These are phyloP conservation scores for Schlechtendalia chinensis DNA, from an alignment of 1,140 invertebrate species.

Conservation along the genomic window DNA sequence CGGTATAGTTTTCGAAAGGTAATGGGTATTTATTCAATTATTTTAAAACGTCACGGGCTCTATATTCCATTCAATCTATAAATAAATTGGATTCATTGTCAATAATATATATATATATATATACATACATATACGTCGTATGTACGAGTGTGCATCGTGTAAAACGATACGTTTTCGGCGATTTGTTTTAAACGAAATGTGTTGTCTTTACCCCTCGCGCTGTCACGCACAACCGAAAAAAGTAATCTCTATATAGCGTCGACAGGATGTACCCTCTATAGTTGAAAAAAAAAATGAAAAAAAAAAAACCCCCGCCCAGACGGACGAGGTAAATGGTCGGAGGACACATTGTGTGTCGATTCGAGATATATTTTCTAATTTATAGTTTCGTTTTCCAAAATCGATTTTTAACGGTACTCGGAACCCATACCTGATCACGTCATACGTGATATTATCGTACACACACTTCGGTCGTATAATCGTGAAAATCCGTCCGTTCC, in stretches of 20 bases:
- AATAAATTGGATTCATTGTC: too few species aligned
- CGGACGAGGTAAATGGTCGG: not conserved
- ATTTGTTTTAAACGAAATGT: not conserved
- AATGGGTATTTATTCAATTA: too few species aligned
- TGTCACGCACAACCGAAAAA: not conserved
- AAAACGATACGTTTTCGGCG: not conserved
- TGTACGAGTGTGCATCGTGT: too few species aligned
- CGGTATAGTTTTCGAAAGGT: too few species aligned
- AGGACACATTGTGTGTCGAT: conserved; percentile 13
- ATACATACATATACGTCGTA: too few species aligned
- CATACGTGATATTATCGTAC: not conserved
- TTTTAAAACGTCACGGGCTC: too few species aligned
- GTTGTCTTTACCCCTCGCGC: not conserved
- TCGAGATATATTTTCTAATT: conserved; percentile 8
- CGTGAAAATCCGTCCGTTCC: not conserved
- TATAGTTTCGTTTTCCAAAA: conserved; percentile 30
- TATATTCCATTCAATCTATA: too few species aligned
- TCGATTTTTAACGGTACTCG: conserved; percentile 40
- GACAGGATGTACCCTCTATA: not conserved
- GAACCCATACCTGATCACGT: too few species aligned
- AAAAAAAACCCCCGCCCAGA: conserved; percentile 2
- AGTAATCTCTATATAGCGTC: not conserved
- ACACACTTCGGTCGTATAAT: not conserved
- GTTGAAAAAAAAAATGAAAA: not conserved
- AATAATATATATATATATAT: too few species aligned